Percentiles rank a stretch among this genome's conserved stretches.
These are phyloP conservation scores for Ispidina lecontei DNA, from an alignment of 2,797 vertebrate genomes.

Conservation along the genomic window DNA sequence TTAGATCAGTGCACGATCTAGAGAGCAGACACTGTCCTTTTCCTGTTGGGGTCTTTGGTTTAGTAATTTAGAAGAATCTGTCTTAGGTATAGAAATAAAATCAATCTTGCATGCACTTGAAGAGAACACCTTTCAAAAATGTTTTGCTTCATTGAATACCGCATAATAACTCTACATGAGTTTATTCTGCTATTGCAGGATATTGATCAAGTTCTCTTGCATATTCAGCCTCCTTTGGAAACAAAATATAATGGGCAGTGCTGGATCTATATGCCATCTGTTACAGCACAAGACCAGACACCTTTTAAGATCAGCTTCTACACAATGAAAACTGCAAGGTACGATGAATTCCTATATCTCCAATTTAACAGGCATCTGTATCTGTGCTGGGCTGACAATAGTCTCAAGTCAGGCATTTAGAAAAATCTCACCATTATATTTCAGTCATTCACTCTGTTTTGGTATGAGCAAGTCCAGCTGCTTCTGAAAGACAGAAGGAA, in stretches of 20 bases:
- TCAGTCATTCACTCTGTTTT: neutral
- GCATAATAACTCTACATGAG: neutral
- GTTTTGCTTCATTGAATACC: neutral
- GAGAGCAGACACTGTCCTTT: neutral
- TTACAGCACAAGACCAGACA: neutral
- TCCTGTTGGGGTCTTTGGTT: neutral
- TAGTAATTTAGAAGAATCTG: neutral
- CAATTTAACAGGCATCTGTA: neutral
- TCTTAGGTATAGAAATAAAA: slow-evolving; percentile 26
- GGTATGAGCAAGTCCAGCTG: neutral
- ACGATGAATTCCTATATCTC: neutral
- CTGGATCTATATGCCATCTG: neutral
- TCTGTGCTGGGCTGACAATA: neutral
- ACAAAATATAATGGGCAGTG: neutral
- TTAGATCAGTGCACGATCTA: neutral
- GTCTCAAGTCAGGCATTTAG: neutral
- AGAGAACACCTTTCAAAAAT: neutral
- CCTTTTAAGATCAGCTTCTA: neutral
- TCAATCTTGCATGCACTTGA: neutral
- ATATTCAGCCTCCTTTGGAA: neutral
- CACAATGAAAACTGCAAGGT: neutral
- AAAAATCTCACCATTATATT: neutral
- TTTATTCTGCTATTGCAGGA: neutral
- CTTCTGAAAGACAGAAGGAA: neutral
- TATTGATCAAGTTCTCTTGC: neutral